Conservation (phyloP, 2,113 vertebrate species). For the Ascaphus truei region DNA sequence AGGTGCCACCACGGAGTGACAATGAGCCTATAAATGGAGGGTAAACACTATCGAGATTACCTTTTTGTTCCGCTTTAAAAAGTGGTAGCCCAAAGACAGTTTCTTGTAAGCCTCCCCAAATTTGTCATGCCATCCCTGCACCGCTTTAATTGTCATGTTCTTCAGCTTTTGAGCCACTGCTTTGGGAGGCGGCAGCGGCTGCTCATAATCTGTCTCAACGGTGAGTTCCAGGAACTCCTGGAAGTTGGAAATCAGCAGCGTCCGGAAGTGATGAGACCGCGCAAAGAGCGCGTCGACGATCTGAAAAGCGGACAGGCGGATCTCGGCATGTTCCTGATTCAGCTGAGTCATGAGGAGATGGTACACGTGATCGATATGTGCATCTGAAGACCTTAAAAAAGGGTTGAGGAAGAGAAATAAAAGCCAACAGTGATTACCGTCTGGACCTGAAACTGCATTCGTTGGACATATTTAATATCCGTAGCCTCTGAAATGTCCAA, state of each 20-base stretch:
- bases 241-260: constrained; percentile 72
- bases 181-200: constrained; percentile 83
- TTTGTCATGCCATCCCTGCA: constrained; percentile 75
- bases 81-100: constrained; percentile 83
- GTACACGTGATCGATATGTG: constrained; percentile 73
- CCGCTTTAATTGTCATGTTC: constrained; percentile 65
- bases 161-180: constrained; percentile 79
- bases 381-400: constrained; percentile 66
- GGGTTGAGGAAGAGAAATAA: no score
- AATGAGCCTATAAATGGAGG: no score
- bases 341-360: constrained; percentile 79
- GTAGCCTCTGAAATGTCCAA: no score
- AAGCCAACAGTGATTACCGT: no score
- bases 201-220: constrained; percentile 74
- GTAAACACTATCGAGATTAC: no score
- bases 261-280: constrained; percentile 83
- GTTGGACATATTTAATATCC: no score
- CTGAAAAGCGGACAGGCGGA: constrained; percentile 86
- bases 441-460: no score
- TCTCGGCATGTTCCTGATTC: constrained; percentile 73
- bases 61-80: constrained; percentile 85
- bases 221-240: constrained; percentile 90
- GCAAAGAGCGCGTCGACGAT: constrained; percentile 71
- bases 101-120: constrained; percentile 87
- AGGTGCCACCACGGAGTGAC: no score